Base-by-base conservation (phyloP, 2,888 invertebrate species). In the Archips xylosteana region DNA sequence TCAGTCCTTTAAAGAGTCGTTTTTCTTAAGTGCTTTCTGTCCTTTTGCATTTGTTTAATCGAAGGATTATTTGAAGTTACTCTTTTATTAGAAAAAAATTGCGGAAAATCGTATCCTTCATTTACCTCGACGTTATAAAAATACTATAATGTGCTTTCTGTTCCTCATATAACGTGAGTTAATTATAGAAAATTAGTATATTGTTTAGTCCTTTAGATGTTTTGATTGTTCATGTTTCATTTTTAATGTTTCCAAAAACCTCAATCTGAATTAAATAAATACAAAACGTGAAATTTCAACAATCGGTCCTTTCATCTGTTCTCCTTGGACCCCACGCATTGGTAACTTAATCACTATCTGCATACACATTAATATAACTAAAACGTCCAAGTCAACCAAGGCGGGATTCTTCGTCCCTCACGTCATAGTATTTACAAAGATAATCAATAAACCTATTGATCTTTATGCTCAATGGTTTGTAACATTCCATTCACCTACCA, bases 401-500 rank as follows among this genome's bases (percentile, higher is more conserved):
- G 77, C 77, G 76, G 76, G 84, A 87, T 88, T 88, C 88, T 84
- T 77, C 74, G 70, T 67, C 69, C 71, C 79, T 85, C 83, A 85
- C 83, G 79, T 75, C 75, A 73, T 78, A 76, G 71, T 85, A 84
- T 86, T 87, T 86, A 86, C 83, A 79, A 83, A 86, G n/a, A 61
- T 57, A 70, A 70, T 74, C 70, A 70, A 74, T 74, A 70, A 59
- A 74, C 54, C 67, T 79, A 78, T 79, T 80, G 83, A 87, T 84
- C 78, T 78, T 71, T 79, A 76, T 79, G 79, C 79, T 82, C 82
- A 85, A 82, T 84, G 81, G 81, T 81, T 84, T 82, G 79, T 80
- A 78, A 64, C 79, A 80, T 78, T 77, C 79, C 80, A 84, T 87
- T 85, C 85, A 81, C 75, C 79, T 74, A 78, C 81, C 87, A 86